Conservation (phyloP, 2,797 vertebrate genomes). For the Myotis findleyi region DNA sequence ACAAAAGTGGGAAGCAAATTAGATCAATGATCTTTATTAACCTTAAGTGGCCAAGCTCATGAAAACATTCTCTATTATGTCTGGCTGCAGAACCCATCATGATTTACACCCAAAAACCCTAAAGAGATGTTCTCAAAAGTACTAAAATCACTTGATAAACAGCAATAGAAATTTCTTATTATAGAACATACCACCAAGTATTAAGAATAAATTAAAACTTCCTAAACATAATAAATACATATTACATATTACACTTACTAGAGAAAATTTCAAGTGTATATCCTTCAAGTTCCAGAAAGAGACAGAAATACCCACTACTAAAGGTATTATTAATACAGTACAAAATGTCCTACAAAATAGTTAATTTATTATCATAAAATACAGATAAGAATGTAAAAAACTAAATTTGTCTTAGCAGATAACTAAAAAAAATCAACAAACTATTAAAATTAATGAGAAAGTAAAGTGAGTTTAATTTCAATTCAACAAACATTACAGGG, state of each 20-base stretch:
- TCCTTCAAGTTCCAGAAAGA: not conserved
- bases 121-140: not conserved
- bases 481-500: not conserved
- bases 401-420: not conserved
- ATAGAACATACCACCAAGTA: not conserved
- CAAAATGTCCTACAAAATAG: not conserved
- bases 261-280: not conserved
- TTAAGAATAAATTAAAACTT: not conserved
- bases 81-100: not conserved
- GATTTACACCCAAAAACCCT: not conserved
- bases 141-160: not conserved
- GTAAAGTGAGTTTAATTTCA: not conserved
- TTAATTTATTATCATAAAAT: not conserved
- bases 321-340: not conserved
- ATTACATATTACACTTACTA: not conserved
- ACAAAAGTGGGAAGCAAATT: not conserved
- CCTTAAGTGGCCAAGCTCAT: not conserved
- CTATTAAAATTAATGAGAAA: not conserved
- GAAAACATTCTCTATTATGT: not conserved
- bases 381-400: not conserved
- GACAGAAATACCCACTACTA: not conserved
- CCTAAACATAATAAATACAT: not conserved
- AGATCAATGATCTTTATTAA: not conserved
- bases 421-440: not conserved
- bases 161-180: not conserved